Percentiles rank a stretch among this genome's conserved stretches.
Evolutionary conservation across 2,113 vertebrate species (phyloP).

Genomic region (Stegostoma tigrinum): DNA sequence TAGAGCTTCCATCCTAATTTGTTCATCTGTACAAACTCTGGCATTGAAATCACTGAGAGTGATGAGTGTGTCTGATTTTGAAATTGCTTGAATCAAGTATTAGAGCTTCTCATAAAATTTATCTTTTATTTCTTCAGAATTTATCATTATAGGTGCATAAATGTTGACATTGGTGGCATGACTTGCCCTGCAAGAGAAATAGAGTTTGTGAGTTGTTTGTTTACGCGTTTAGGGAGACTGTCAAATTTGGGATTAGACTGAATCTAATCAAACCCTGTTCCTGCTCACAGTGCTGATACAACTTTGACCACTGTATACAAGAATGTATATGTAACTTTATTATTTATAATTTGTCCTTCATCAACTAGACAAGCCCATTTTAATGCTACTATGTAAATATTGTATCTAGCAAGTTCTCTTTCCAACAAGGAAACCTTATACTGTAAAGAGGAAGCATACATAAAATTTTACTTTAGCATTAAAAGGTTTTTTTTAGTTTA

Average conservation of each 20-base stretch:
- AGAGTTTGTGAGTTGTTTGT: neutral
- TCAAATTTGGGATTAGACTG: neutral
- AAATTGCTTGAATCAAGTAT: no score
- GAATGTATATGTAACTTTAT: neutral
- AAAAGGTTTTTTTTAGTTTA: neutral
- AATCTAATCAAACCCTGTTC: neutral
- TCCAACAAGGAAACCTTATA: no score
- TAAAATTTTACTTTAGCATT: neutral
- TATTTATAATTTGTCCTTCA: neutral
- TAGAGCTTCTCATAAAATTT: no score
- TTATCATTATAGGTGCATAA: neutral
- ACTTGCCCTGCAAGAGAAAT: neutral
- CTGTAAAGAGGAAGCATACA: neutral
- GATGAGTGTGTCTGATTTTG: no score
- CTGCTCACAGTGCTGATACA: neutral
- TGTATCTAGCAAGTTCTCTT: no score
- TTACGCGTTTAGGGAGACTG: neutral
- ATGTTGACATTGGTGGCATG: neutral
- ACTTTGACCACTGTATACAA: neutral
- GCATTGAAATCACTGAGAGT: no score
- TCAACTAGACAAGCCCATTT: neutral
- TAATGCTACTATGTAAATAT: neutral
- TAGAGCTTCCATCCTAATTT: no score
- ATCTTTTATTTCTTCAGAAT: no score
- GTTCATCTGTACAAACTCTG: no score